Conservation (phyloP, 2,113 vertebrate species). For the Aspiorhynchus laticeps region DNA sequence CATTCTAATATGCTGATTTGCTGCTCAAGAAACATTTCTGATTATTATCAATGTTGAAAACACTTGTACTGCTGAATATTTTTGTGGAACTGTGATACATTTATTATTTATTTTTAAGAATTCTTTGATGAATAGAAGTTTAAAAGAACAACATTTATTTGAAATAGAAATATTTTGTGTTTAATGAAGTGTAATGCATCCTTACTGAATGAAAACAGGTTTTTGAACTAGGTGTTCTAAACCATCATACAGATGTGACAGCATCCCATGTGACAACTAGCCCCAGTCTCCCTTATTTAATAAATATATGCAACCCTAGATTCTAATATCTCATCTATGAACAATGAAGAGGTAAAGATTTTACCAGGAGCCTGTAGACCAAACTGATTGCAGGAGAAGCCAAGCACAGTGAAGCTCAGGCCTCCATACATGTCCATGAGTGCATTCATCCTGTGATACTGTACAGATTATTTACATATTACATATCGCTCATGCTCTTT, state of each 20-base stretch:
- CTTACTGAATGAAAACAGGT: no score
- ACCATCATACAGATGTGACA: neutral
- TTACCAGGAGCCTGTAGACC: constrained; percentile 80
- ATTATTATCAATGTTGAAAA: neutral
- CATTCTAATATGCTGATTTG: neutral
- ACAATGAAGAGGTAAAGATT: neutral
- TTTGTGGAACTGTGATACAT: neutral
- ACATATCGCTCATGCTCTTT: neutral
- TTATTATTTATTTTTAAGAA: neutral
- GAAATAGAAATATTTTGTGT: neutral
- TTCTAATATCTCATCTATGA: neutral
- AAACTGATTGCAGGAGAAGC: constrained; percentile 80
- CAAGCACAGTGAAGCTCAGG: constrained; percentile 74
- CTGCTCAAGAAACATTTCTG: neutral
- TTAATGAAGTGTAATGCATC: no score
- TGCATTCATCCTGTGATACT: constrained; percentile 81
- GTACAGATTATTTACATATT: neutral
- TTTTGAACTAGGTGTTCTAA: neutral
- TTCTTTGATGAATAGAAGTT: neutral
- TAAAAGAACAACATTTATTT: neutral
- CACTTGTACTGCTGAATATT: neutral
- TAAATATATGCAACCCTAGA: neutral
- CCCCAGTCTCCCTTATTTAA: neutral
- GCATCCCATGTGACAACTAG: neutral
- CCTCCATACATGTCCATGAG: constrained; percentile 77